Evolutionary conservation across 1,140 invertebrate species (phyloP).

Genomic region (Branchinecta lynchi): DNA sequence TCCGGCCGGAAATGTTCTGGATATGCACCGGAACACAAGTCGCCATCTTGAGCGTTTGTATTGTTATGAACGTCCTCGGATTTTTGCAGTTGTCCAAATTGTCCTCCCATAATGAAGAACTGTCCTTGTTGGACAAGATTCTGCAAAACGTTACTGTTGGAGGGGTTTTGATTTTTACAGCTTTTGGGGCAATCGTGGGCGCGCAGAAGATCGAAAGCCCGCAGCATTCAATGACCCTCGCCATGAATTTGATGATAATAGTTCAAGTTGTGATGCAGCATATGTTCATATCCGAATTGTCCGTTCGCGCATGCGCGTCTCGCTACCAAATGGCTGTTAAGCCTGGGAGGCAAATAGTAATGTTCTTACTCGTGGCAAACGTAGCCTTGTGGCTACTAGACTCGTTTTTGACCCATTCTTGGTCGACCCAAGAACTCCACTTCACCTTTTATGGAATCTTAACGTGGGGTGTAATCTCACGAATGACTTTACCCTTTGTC

Average conservation of each 20-base stretch:
- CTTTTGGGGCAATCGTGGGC: slow-evolving; percentile 37
- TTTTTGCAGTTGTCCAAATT: slow-evolving; percentile 33
- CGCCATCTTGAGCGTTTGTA: slow-evolving; percentile 31
- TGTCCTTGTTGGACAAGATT: slow-evolving; percentile 32
- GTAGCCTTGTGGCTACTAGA: slow-evolving; percentile 50
- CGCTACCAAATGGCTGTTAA: slow-evolving; percentile 39
- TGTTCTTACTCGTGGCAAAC: slow-evolving; percentile 49
- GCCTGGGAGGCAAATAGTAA: slow-evolving; percentile 48
- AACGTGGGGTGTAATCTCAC: slow-evolving; percentile 48
- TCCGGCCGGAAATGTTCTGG: slow-evolving; percentile 33
- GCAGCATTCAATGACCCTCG: slow-evolving; percentile 35
- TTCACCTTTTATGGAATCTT: slow-evolving; percentile 45
- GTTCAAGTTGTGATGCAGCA: slow-evolving; percentile 42
- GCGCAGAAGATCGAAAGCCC: slow-evolving; percentile 25
- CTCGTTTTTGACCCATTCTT: slow-evolving; percentile 47
- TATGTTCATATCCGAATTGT: slow-evolving; percentile 44
- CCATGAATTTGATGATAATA: slow-evolving; percentile 35
- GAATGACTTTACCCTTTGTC: slow-evolving; percentile 44
- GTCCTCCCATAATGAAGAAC: slow-evolving; percentile 28
- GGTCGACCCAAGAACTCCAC: slow-evolving; percentile 41
- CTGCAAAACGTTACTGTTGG: slow-evolving; percentile 38
- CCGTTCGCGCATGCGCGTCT: slow-evolving; percentile 38
- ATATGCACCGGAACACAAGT: slow-evolving; percentile 26
- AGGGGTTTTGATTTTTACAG: slow-evolving; percentile 41
- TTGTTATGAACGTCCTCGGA: slow-evolving; percentile 32